Conservation (phyloP, 2,888 invertebrate genomes). For the Xestia rhomboidea region DNA sequence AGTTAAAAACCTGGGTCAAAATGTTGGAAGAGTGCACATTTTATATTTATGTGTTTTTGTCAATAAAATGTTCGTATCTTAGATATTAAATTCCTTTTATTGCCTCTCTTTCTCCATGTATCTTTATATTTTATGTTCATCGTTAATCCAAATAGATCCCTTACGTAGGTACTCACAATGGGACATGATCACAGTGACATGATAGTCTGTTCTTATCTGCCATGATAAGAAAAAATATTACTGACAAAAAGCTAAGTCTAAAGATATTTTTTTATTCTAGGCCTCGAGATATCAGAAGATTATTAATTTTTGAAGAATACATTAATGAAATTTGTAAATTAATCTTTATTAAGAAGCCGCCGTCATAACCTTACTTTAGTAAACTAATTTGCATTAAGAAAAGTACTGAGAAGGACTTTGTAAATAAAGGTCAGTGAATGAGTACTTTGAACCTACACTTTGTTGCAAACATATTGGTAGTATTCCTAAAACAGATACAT, state of each 20-base stretch:
- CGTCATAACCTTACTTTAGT: not conserved
- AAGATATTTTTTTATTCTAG: not conserved
- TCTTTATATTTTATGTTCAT: conserved; percentile 33
- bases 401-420: conserved; percentile 14
- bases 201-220: not conserved
- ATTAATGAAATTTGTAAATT: not conserved
- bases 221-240: not conserved
- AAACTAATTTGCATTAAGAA: conserved; percentile 18
- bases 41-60: conserved; percentile 23
- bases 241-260: not conserved
- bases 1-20: not conserved
- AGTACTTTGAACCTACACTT: conserved; percentile 2
- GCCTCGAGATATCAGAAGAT: not conserved
- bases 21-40: conserved; percentile 8
- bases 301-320: not conserved
- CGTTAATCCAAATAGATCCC: conserved; percentile 41
- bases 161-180: not conserved
- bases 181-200: not conserved
- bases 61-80: conserved; percentile 37
- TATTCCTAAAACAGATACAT: not conserved
- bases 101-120: conserved; percentile 12
- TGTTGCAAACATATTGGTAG: not conserved
- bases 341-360: conserved; percentile 18
- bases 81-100: conserved; percentile 42
- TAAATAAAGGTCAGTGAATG: conserved; percentile 1